Evolutionary conservation across 2,888 invertebrate genomes (phyloP), one percentile per base, ranked within the genome.

Genomic region (Muscina levida): DNA sequence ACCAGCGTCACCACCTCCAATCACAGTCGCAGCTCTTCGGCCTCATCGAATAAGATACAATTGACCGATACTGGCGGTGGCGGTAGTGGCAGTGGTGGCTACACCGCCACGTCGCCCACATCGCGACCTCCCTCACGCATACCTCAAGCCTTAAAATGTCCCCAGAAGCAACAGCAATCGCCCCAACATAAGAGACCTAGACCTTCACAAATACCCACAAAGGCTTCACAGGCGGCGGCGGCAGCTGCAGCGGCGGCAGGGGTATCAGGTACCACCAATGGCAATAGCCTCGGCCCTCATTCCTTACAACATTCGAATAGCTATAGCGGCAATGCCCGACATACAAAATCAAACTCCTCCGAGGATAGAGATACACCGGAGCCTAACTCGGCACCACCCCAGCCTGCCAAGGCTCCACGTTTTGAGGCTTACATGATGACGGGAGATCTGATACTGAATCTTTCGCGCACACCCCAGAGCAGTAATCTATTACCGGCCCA

Each of bases 391-490:
- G 89, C 89, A 72, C 89, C 88, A 67, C 90, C 88, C 42, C 88
- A 88, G 77, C 89, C 89, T 48, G 86, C 87, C 26, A 91, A 90
- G 83, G 89, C 91, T 73, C 88, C 88, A 65, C 89, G 96, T 90
- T 97, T 96, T 91, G 97, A 97, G 91, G 96, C 97, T 75, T 98
- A 97, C 92, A 96, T 98, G 95, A 98, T 98, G 98, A 98, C 98
- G 37, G 98, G 98, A 57, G 98, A 98, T 91, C 94, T 97, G 88
- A 98, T 98, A 90, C 93, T 98, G 85, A 97, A 97, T 91, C 93
- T 98, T 84, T 97, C 97, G 80, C 92, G 96, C 85, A 95, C 95
- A 77, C 95, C 95, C 84, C 94, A 94, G 87, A 93, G 92, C 85
- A 92, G 92, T 83, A 92, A 92, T 84, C 91, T 94, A 77, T 89